Percentiles rank a stretch among this genome's conserved stretches.
These are phyloP conservation scores for Corythornis cristatus DNA, from an alignment of 2,113 vertebrate genomes.

Conservation along the genomic window DNA sequence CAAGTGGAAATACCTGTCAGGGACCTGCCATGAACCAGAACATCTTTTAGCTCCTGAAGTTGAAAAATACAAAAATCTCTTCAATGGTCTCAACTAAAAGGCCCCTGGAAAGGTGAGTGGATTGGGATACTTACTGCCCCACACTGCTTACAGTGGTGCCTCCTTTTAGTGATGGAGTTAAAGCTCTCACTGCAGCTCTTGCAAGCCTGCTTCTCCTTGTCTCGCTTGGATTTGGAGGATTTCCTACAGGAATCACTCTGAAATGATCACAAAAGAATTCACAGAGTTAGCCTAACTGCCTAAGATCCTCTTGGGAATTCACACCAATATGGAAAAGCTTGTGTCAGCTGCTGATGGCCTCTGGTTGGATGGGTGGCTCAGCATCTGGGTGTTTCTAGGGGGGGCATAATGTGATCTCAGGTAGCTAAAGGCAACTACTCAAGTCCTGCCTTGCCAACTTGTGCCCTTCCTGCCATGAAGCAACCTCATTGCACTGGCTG, in stretches of 20 bases:
- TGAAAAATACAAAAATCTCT: neutral
- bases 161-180: conserved; percentile 92
- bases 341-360: neutral
- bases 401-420: neutral
- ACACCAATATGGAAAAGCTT: neutral
- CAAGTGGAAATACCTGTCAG: neutral
- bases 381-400: accelerated
- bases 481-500: neutral
- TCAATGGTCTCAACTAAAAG: neutral
- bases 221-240: conserved; percentile 85
- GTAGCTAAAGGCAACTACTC: neutral
- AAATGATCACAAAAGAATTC: neutral
- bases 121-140: conserved; percentile 82
- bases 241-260: conserved; percentile 81
- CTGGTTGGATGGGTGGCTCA: neutral
- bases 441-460: neutral
- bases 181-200: conserved; percentile 92
- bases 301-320: neutral
- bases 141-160: conserved; percentile 93
- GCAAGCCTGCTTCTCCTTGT: conserved; percentile 93
- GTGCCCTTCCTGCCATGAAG: accelerated
- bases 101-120: accelerated
- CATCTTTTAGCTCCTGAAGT: neutral
- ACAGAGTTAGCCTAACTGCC: neutral
- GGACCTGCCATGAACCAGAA: neutral